Conservation (phyloP, 2,888 invertebrate species). For the Amphipoea lucens region DNA sequence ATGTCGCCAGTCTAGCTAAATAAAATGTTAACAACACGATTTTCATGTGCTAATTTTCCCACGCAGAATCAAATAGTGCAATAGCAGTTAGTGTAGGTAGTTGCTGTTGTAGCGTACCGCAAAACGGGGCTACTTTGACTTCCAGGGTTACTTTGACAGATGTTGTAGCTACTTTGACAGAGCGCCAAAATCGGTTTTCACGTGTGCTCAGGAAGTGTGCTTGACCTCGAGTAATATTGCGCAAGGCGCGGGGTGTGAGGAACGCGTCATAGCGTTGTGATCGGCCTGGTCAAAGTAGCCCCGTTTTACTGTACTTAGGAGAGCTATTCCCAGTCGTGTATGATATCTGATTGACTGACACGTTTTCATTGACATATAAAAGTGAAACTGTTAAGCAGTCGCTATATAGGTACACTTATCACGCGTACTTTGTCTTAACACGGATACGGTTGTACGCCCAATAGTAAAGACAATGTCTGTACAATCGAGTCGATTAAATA, state of each 20-base stretch:
- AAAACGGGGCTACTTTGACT: too few species aligned
- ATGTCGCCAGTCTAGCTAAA: background rate
- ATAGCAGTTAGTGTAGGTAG: background rate
- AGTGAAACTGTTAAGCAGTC: constrained; percentile 32
- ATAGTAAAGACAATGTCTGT: constrained; percentile 55
- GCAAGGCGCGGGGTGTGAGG: too few species aligned
- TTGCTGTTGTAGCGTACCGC: background rate
- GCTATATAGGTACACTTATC: background rate
- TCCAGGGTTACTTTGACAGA: too few species aligned
- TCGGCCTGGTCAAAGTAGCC: too few species aligned
- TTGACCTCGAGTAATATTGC: too few species aligned
- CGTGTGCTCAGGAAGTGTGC: too few species aligned
- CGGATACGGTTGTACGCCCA: constrained; percentile 43
- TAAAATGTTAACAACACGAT: background rate
- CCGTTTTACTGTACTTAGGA: too few species aligned
- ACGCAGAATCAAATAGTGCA: too few species aligned
- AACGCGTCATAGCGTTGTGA: too few species aligned
- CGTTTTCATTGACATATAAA: constrained; percentile 21
- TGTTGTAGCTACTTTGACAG: too few species aligned
- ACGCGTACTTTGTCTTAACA: constrained; percentile 31
- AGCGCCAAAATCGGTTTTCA: too few species aligned
- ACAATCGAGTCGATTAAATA: constrained; percentile 48
- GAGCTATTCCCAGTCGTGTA: background rate
- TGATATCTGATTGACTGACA: constrained; percentile 16
- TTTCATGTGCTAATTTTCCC: background rate